These are phyloP conservation scores for Drosophila pullipes DNA, from an alignment of 2,888 invertebrate genomes.

Conservation along the genomic window DNA sequence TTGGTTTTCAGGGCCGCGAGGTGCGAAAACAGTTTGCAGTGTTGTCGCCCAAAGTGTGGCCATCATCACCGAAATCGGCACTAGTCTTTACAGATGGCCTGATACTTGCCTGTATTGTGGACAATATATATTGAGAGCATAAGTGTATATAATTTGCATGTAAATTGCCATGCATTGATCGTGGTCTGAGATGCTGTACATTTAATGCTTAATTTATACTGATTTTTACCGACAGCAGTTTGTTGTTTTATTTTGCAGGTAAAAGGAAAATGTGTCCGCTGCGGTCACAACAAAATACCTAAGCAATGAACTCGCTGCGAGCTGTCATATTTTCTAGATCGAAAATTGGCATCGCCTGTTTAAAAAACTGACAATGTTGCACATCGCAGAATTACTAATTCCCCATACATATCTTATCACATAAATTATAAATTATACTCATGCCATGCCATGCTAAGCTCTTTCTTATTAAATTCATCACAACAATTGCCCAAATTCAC, in stretches of 20 bases:
- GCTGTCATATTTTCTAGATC: conserved; percentile 15
- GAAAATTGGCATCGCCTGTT: conserved; percentile 12
- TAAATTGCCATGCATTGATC: conserved; percentile 63
- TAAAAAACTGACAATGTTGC: conserved; percentile 19
- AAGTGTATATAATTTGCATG: conserved; percentile 80
- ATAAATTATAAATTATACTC: conserved; percentile 66
- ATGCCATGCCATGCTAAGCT: conserved; percentile 41
- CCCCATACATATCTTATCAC: conserved; percentile 67
- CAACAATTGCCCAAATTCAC: conserved; percentile 62
- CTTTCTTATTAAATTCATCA: conserved; percentile 22
- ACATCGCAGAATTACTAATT: conserved; percentile 52
- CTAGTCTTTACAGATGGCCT: conserved; percentile 8
- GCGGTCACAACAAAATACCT: conserved; percentile 43
- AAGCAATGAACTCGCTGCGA: conserved; percentile 35
- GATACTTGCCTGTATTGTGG: conserved; percentile 48
- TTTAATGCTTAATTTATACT: conserved; percentile 77
- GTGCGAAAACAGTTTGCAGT: conserved; percentile 74
- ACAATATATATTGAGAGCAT: conserved; percentile 44
- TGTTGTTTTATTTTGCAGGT: conserved; percentile 34
- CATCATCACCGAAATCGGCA: conserved; percentile 58
- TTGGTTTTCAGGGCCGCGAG: conserved; percentile 75
- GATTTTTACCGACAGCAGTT: conserved; percentile 57
- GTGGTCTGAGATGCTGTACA: conserved; percentile 62
- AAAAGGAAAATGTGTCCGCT: conserved; percentile 30
- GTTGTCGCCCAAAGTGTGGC: conserved; percentile 79